These are phyloP conservation scores for Liparis tanakae DNA, from an alignment of 2,797 vertebrate genomes.

Conservation along the genomic window DNA sequence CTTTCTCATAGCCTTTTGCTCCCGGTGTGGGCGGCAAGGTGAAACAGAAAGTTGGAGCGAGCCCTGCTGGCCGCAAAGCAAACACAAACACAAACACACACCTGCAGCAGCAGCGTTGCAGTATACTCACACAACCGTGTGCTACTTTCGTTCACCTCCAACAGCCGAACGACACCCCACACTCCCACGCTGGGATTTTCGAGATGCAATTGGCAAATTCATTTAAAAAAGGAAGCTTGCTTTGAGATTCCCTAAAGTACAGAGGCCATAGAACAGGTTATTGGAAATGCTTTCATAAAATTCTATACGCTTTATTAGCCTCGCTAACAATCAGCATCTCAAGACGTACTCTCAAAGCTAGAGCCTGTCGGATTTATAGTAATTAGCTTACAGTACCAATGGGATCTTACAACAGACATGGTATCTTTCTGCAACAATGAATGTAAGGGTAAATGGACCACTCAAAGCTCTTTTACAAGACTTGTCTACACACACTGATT, in stretches of 20 bases:
- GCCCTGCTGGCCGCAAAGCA: slow-evolving; percentile 49
- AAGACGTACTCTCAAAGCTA: slow-evolving; percentile 35
- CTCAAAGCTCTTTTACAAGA: too few species aligned
- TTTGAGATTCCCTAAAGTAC: slow-evolving; percentile 60
- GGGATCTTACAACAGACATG: slow-evolving; percentile 24
- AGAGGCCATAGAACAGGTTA: slow-evolving; percentile 54
- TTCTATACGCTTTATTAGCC: slow-evolving; percentile 50
- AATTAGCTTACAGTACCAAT: slow-evolving; percentile 43
- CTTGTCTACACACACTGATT: too few species aligned
- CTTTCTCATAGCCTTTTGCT: slow-evolving; percentile 58
- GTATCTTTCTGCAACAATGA: slow-evolving; percentile 16
- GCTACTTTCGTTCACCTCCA: slow-evolving; percentile 58
- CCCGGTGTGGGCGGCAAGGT: slow-evolving; percentile 60
- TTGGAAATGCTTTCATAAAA: slow-evolving; percentile 46
- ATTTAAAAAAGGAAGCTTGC: slow-evolving; percentile 58
- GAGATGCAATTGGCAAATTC: slow-evolving; percentile 66
- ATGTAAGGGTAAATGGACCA: background rate
- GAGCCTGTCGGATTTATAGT: slow-evolving; percentile 42
- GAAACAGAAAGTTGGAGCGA: slow-evolving; percentile 63
- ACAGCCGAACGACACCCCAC: slow-evolving; percentile 59
- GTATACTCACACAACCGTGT: slow-evolving; percentile 30
- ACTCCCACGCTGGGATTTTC: slow-evolving; percentile 65
- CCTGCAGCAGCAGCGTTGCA: slow-evolving; percentile 30
- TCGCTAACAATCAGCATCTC: slow-evolving; percentile 35
- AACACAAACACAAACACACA: slow-evolving; percentile 28